Evolutionary conservation across 2,888 invertebrate species (phyloP), one percentile per base, ranked within the genome.

Genomic region (Ditula angustiorana): DNA sequence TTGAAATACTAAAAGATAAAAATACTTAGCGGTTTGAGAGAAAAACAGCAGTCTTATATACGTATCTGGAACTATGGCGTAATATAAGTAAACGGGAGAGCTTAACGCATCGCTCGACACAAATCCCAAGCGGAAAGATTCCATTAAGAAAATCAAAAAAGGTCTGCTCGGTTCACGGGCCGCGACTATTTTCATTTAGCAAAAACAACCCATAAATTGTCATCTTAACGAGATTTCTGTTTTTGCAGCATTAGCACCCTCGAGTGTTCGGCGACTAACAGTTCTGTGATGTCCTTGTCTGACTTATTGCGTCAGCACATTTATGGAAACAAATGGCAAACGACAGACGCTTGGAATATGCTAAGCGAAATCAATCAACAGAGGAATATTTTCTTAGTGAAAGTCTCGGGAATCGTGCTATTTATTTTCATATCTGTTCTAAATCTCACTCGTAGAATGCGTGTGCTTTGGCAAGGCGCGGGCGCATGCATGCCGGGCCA

Each of bases 161-260:
- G 89, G 90, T 87, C 88, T 87, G 83, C 83, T 85, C 83, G 83
- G 85, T 89, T 89, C 90, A 86, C 83, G 86, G 86, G 80, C 79
- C 82, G 83, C 86, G 88, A 92, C 90, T 91, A 91, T 92, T 92
- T 92, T 92, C 92, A 92, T 92, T 92, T 92, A 92, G 92, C 91
- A 92, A 92, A 92, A 92, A 92, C 92, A 92, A 90, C 85, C 92
- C 91, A 92, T 92, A 92, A 92, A 92, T 92, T 92, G 92, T 92
- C 92, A 92, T 92, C 92, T 90, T 91, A 92, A 92, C 91, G 88
- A 92, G 90, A 91, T 92, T 91, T 91, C 86, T 89, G 91, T 90
- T 92, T 92, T 91, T 90, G 90, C 87, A 85, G 82, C 79, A 84
- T 91, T 90, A 88, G 87, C 89, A 88, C 88, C 87, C 89, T 80